A percentile compares a stretch with the other conserved stretches of the same genome.
Evolutionary conservation across 2,888 invertebrate genomes (phyloP).

Genomic region (Caenorhabditis wallacei): DNA sequence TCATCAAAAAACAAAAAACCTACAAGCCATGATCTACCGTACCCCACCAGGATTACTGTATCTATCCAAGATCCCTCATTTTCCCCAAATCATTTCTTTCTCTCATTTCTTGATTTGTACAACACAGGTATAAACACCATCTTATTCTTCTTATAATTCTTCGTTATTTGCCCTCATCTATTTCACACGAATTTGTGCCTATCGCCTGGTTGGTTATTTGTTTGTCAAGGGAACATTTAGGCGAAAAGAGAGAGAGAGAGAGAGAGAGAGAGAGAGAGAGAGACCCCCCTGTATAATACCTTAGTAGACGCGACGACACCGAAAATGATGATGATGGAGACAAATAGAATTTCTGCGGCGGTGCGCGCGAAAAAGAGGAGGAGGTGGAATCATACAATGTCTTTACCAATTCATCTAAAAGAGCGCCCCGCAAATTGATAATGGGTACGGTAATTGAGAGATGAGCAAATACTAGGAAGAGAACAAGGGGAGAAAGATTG

Average conservation of each 20-base stretch:
- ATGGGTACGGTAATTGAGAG: slow-evolving; percentile 61
- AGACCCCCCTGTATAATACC: slow-evolving; percentile 24
- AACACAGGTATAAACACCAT: slow-evolving; percentile 12
- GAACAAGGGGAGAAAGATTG: slow-evolving; percentile 10
- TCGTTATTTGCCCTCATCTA: slow-evolving; percentile 66
- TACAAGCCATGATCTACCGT: too few relatives aligned
- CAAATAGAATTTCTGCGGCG: slow-evolving; percentile 36
- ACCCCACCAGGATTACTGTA: too few relatives aligned
- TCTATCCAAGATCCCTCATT: too few relatives aligned
- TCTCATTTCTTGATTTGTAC: not conserved
- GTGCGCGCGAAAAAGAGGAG: too few relatives aligned
- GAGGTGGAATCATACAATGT: slow-evolving; percentile 9
- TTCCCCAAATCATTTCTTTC: not conserved
- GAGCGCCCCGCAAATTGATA: slow-evolving; percentile 22
- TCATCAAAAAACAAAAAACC: too few relatives aligned
- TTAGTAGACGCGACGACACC: too few relatives aligned
- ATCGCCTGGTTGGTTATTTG: slow-evolving; percentile 5
- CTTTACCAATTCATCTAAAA: not conserved
- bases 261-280: slow-evolving; percentile 1
- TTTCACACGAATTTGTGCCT: slow-evolving; percentile 66
- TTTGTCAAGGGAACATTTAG: slow-evolving; percentile 31
- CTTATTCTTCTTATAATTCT: slow-evolving; percentile 46
- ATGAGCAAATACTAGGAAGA: slow-evolving; percentile 51
- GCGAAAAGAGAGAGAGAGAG: not conserved
- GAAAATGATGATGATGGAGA: not conserved